phyloP scores from a whole-genome alignment of 2,797 vertebrate genomes.

The Fundulus diaphanus region DNA sequence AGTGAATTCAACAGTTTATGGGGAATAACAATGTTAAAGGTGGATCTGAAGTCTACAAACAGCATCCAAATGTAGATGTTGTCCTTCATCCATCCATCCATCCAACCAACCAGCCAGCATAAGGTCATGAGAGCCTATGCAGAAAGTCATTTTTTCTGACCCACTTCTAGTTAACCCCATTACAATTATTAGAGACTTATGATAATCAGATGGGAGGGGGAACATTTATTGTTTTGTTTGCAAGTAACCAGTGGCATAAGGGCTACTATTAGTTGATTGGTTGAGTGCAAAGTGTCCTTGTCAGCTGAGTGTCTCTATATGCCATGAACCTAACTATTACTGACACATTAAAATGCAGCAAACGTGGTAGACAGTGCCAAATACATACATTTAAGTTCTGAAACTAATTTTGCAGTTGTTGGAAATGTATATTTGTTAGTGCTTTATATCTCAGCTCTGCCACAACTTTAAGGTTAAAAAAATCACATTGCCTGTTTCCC shows the following conservation, averaged over 20 bases:
- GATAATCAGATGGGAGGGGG: background rate
- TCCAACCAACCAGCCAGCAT: too few relatives aligned
- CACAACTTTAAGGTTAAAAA: background rate
- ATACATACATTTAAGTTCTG: background rate
- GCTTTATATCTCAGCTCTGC: background rate
- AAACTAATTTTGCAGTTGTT: background rate
- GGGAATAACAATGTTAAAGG: too few relatives aligned
- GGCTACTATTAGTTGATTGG: background rate
- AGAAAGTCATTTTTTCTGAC: too few relatives aligned
- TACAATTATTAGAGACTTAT: background rate
- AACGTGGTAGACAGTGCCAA: background rate
- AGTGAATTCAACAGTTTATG: too few relatives aligned
- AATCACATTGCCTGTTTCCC: background rate
- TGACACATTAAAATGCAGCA: background rate
- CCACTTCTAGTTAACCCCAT: background rate
- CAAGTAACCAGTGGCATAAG: background rate
- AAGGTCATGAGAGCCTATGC: too few relatives aligned
- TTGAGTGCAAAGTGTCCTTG: background rate
- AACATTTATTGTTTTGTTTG: background rate
- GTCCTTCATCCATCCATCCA: too few relatives aligned
- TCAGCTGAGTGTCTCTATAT: background rate
- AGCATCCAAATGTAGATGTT: too few relatives aligned
- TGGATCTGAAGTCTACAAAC: too few relatives aligned
- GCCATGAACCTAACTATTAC: background rate
- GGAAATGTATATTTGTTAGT: background rate